phyloP scores from a whole-genome alignment of 2,888 invertebrate genomes.

The Caenorhabditis virilis region DNA sequence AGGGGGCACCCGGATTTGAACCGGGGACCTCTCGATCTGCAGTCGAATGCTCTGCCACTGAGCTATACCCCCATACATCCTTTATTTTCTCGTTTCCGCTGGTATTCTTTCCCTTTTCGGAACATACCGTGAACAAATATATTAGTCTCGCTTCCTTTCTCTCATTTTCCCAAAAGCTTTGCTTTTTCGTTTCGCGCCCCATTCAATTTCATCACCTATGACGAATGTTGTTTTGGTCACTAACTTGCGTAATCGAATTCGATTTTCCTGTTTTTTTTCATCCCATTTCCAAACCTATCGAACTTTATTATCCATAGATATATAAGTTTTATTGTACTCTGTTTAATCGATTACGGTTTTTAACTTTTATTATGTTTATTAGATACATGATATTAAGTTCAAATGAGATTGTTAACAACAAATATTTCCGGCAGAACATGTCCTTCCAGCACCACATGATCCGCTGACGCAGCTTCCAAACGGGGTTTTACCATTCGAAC shows the following conservation, averaged over 20 bases:
- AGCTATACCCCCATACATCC: conserved; percentile 66
- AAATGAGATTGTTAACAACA: too few species aligned
- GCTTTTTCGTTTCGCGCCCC: too few species aligned
- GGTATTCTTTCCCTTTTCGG: too few species aligned
- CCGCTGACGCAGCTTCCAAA: conserved; percentile 57
- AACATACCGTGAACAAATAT: too few species aligned
- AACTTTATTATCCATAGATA: background rate
- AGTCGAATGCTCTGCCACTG: conserved; percentile 68
- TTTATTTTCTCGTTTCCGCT: too few species aligned
- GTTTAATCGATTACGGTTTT: conserved; percentile 17
- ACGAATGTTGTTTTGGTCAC: too few species aligned
- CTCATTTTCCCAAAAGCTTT: too few species aligned
- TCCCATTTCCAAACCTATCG: background rate
- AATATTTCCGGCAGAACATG: conserved; percentile 62
- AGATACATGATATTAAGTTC: too few species aligned
- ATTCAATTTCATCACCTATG: too few species aligned
- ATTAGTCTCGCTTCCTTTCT: too few species aligned
- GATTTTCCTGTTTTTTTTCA: background rate
- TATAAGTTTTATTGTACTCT: conserved; percentile 8
- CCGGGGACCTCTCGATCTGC: conserved; percentile 68
- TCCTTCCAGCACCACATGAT: conserved; percentile 55
- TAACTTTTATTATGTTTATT: background rate
- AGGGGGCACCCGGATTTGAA: conserved; percentile 66
- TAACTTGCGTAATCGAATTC: background rate
- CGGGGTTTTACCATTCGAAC: conserved; percentile 58